A percentile compares a stretch with the other conserved stretches of the same genome.
These are phyloP conservation scores for Epinotia bilunana DNA, from an alignment of 2,888 invertebrate genomes.

Conservation along the genomic window DNA sequence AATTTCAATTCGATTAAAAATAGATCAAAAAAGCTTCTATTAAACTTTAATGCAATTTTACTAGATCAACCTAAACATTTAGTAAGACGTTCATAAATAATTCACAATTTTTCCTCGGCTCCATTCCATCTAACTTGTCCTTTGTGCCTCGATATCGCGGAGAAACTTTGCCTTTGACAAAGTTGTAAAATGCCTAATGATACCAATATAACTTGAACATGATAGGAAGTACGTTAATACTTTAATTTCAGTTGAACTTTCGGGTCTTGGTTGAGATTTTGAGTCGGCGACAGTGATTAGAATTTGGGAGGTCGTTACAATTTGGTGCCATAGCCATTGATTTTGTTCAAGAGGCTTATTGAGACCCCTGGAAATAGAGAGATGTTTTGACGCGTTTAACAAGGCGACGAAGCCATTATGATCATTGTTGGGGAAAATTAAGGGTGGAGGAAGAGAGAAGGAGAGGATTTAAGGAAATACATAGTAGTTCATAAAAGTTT, in stretches of 20 bases:
- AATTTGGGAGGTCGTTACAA: neutral
- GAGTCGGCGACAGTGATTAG: neutral
- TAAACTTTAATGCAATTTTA: neutral
- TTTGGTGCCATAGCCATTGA: neutral
- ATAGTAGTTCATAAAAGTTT: too few relatives aligned
- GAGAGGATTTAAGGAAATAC: neutral
- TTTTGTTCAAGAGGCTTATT: neutral
- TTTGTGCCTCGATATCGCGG: constrained; percentile 13
- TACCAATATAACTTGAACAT: constrained; percentile 27
- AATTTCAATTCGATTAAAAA: neutral
- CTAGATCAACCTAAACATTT: neutral
- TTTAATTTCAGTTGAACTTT: constrained; percentile 20
- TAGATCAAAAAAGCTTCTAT: neutral
- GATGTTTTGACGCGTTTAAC: neutral
- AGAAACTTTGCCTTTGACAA: constrained; percentile 24
- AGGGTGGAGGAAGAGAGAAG: neutral
- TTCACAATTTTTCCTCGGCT: constrained; percentile 5
- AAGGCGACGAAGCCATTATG: neutral
- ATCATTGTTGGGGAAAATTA: neutral
- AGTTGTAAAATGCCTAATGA: constrained; percentile 39
- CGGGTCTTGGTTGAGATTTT: neutral
- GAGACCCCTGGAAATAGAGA: neutral
- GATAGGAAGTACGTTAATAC: constrained; percentile 32
- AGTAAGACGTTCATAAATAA: constrained; percentile 8
- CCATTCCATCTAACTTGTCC: constrained; percentile 14